phyloP scores from a whole-genome alignment of 2,113 vertebrate species.

The Aegithalos caudatus region DNA sequence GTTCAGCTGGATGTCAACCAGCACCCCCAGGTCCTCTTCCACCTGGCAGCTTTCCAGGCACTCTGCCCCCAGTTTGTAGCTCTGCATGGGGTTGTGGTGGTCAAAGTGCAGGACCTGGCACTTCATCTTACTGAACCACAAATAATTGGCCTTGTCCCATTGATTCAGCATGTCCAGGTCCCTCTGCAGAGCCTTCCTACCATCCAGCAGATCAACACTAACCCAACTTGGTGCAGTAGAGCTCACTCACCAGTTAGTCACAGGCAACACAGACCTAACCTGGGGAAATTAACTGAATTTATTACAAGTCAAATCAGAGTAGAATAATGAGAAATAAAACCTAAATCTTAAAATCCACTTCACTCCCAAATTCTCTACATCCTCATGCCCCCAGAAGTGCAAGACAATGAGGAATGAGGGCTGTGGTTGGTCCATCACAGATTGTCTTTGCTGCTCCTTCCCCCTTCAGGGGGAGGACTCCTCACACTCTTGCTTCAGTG shows the following conservation, averaged over 20 bases:
- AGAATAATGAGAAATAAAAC: neutral
- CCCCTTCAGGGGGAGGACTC: neutral
- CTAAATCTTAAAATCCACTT: neutral
- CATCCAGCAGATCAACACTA: neutral
- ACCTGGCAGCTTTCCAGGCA: neutral
- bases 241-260: neutral
- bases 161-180: neutral
- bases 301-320: neutral
- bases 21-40: neutral
- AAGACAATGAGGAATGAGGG: neutral
- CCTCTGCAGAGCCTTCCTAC: neutral
- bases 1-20: neutral
- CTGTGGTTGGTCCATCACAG: neutral
- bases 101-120: neutral
- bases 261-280: neutral
- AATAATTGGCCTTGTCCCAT: fast-evolving
- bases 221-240: neutral
- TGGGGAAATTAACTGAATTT: neutral
- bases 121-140: neutral
- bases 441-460: neutral
- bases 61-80: neutral
- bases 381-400: neutral
- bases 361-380: neutral
- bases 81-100: neutral
- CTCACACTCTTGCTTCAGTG: neutral